Percentiles rank a stretch among this genome's conserved stretches.
These are phyloP conservation scores for Himantopus leucocephalus DNA, from an alignment of 2,113 vertebrate genomes.

Conservation along the genomic window DNA sequence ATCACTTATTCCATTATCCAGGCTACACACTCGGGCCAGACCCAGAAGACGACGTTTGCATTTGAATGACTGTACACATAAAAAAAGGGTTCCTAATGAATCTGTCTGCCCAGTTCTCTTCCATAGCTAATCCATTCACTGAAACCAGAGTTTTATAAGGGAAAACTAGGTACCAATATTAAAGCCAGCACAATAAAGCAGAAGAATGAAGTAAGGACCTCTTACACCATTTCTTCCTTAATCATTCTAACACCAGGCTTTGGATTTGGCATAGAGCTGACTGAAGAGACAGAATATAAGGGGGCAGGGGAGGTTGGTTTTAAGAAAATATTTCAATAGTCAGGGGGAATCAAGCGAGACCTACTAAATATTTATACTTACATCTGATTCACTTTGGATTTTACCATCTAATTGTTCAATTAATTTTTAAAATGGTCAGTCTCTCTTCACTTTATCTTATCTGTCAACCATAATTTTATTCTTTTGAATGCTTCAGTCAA, in stretches of 20 bases:
- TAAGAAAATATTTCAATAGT: not conserved
- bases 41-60: not conserved
- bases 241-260: not conserved
- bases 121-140: not conserved
- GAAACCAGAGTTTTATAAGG: not conserved
- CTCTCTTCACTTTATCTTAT: not conserved
- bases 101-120: not conserved
- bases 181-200: not conserved
- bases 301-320: not conserved
- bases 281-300: not conserved
- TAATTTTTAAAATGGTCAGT: not conserved
- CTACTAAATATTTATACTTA: not conserved
- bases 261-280: not conserved
- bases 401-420: not conserved
- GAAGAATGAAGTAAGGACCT: not conserved
- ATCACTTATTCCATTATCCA: slow-evolving; percentile 35
- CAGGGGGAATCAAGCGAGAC: not conserved
- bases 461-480: not conserved
- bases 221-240: not conserved
- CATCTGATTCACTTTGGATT: not conserved
- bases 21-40: not conserved
- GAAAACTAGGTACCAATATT: not conserved
- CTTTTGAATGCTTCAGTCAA: not conserved
- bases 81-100: not conserved
- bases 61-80: not conserved